Conservation (phyloP, 1,140 invertebrate genomes). For the Hycleus cichorii region DNA sequence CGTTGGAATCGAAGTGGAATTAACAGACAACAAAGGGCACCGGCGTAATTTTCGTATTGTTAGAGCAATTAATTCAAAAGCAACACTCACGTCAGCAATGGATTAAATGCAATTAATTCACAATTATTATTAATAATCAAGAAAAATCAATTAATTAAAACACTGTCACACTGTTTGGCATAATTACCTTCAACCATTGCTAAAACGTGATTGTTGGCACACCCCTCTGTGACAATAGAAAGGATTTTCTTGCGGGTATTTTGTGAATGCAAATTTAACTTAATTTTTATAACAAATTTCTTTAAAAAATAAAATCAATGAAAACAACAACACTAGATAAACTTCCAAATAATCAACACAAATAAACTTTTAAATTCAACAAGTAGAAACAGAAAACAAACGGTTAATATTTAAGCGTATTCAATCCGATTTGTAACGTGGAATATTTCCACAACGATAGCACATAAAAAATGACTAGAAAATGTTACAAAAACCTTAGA, state of each 20-base stretch:
- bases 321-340: neutral
- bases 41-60: no score
- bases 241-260: neutral
- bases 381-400: slow-evolving; percentile 8
- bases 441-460: slow-evolving; percentile 22
- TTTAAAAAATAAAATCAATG: neutral
- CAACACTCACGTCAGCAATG: slow-evolving; percentile 39
- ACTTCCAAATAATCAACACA: slow-evolving; percentile 10
- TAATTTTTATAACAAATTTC: neutral
- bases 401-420: slow-evolving; percentile 6
- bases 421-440: slow-evolving; percentile 18
- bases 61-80: slow-evolving; percentile 1
- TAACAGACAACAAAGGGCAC: no score
- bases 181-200: slow-evolving; percentile 37
- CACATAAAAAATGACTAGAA: slow-evolving; percentile 23
- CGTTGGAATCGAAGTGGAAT: no score
- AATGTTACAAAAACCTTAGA: slow-evolving; percentile 12
- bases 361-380: slow-evolving; percentile 14
- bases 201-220: slow-evolving; percentile 35
- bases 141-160: slow-evolving; percentile 20
- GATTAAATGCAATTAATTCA: slow-evolving; percentile 22
- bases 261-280: slow-evolving; percentile 19
- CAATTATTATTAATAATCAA: neutral
- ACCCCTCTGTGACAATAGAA: neutral
- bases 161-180: slow-evolving; percentile 17